Base-by-base conservation (phyloP, 2,888 invertebrate species). In the Drosophila colorata region DNA sequence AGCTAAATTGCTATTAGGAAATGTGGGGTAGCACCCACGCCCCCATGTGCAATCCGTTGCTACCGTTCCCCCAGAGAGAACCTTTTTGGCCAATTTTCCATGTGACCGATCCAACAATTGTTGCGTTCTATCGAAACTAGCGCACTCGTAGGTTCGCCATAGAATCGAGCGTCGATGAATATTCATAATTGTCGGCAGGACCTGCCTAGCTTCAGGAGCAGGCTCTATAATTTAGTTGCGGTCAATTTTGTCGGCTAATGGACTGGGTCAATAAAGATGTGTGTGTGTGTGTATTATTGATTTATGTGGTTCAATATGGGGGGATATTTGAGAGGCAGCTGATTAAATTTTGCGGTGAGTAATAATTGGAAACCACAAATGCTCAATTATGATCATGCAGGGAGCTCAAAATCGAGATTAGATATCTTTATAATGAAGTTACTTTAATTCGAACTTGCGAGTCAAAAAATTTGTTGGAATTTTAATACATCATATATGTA, bases 71-170 rank as follows among this genome's bases (percentile, higher is more conserved):
- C 11, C 13, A 13, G 28, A 5, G n/a, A 16, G 9, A 28, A 31
- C 9, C 33, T 47, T 11, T 33, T 56, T 55, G 53, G 64, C 48
- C 67, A 84, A 82, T 87, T 87, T 87, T 75, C 67, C 75, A 69
- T 78, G 70, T 52, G 87, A 70, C 58, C 80, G 78, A 53, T 2
- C 72, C 83, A 64, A 66, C 70, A 83, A 77, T 80, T 80, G 87
- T 76, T 80, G 73, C 67, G 70, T 64, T 66, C 43, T 49, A 40
- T 49, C 51, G 37, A 75, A 61, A 67, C 46, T 46, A 44, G 46
- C 47, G 20, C 47, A 47, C 40, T 59, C 37, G 40, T 28, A 8
- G 25, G 25, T 2, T 28, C 8, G 7, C 28, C 28, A 28, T 16
- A 40, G 23, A 59, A 69, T 49, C 38, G 33, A 48, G 20, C 47